Conservation (phyloP, 1,140 invertebrate species). For the Metaphire vulgaris region DNA sequence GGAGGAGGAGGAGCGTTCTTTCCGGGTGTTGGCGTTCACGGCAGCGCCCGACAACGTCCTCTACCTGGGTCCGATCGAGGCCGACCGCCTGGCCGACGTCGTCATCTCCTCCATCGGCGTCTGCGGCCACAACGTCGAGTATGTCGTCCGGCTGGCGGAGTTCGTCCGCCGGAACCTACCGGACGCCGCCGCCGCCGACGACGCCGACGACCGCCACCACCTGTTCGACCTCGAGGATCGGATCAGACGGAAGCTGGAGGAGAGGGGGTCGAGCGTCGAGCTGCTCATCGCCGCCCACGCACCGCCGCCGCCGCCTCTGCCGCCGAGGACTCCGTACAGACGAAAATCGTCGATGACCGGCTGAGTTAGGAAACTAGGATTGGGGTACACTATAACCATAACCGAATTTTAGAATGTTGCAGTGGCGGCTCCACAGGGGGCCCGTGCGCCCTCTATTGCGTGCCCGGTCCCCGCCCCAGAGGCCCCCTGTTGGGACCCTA, state of each 20-base stretch:
- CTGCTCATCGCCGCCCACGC: background rate
- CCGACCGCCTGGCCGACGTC: constrained; percentile 70
- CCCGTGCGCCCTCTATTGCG: too few relatives aligned
- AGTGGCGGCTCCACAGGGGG: too few relatives aligned
- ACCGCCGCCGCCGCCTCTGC: too few relatives aligned
- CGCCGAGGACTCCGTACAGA: too few relatives aligned
- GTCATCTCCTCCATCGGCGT: constrained; percentile 66
- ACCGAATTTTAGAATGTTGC: too few relatives aligned
- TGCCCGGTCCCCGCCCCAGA: too few relatives aligned
- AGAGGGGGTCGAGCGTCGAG: background rate
- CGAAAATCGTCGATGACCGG: too few relatives aligned
- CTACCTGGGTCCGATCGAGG: constrained; percentile 63
- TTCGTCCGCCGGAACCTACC: constrained; percentile 19
- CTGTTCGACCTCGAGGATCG: constrained; percentile 55
- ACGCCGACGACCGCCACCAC: constrained; percentile 64
- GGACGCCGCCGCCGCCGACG: too few relatives aligned
- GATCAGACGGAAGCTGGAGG: background rate
- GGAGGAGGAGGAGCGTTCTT: background rate
- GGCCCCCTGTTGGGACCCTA: too few relatives aligned
- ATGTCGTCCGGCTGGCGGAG: constrained; percentile 55
- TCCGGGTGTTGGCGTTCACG: constrained; percentile 59
- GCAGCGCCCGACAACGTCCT: constrained; percentile 66
- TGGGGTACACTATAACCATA: too few relatives aligned
- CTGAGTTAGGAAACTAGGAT: too few relatives aligned
- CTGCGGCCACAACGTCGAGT: constrained; percentile 79